Evolutionary conservation across 2,888 invertebrate species (phyloP), one percentile per base, ranked within the genome.

Genomic region (Neocrepidodera transversa): DNA sequence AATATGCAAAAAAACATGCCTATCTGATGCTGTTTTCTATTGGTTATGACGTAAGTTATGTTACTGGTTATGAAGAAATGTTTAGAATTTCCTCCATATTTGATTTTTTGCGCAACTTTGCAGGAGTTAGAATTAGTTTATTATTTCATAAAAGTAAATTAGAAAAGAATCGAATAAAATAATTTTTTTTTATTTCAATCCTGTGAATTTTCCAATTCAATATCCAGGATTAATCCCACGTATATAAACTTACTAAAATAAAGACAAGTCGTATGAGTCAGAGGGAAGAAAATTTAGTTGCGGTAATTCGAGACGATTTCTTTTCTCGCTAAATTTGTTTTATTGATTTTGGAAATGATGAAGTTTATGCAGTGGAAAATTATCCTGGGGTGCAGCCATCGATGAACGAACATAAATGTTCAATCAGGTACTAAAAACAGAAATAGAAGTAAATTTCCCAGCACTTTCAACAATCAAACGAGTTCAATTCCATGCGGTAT

Each of bases 211-310:
- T n/a, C n/a, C n/a, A n/a, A n/a, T n/a, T n/a, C n/a, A n/a, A 28
- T 8, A 49, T 49, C 17, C 36, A 35, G 50, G 26, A 50, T 50
- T 38, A 50, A 50, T 50, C 50, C 50, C 36, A 30, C 30, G 18
- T 50, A 72, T 71, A 71, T 68, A 67, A 66, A 63, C 64, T 67
- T 58, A 58, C 54, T 59, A 28, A 40, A 50, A 47, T 5, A 51
- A 18, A 47, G 45, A 56, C 60, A 50, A 47, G 20, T 56, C 55
- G 40, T 60, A 54, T 51, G 38, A 52, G 47, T 55, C 48, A 49
- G 23, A 6, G 10, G 35, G 38, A 48, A 55, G 56, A 42, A 55
- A 55, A 55, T 51, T 60, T 55, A 55, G 51, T 51, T 51, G 55
- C 20, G 60, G 60, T 51, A 50, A 51, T 47, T 38, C 32, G 35